Evolutionary conservation across 2,113 vertebrate genomes (phyloP).

Genomic region (Micromys minutus): DNA sequence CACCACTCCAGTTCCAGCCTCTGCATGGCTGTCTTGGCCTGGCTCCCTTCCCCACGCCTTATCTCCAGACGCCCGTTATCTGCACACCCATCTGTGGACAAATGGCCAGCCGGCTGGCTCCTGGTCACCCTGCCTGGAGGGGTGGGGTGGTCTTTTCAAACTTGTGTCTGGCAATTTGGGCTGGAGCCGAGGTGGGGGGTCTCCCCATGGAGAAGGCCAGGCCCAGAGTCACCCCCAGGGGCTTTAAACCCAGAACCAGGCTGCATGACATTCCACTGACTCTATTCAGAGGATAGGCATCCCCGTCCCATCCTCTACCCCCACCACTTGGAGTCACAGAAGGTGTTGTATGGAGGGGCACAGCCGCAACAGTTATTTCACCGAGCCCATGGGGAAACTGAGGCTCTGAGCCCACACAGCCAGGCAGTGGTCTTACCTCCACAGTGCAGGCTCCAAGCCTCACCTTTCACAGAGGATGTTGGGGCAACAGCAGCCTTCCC

Average conservation of each 20-base stretch:
- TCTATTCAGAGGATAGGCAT: neutral
- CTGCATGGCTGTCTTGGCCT: neutral
- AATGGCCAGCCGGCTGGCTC: constrained; percentile 80
- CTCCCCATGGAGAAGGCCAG: constrained; percentile 33
- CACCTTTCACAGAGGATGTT: neutral
- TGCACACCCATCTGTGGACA: constrained; percentile 80
- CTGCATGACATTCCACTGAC: constrained; percentile 15
- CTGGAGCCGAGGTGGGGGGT: constrained; percentile 81
- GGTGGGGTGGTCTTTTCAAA: constrained; percentile 50
- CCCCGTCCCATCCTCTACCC: neutral
- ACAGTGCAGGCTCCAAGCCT: neutral
- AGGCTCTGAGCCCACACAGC: neutral
- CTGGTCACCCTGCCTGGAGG: constrained; percentile 71
- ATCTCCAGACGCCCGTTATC: constrained; percentile 80
- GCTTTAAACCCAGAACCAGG: neutral
- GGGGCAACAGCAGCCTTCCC: neutral
- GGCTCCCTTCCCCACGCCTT: constrained; percentile 66
- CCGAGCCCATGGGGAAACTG: constrained; percentile 9
- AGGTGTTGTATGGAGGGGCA: neutral
- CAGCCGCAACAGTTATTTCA: neutral
- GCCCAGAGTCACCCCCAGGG: constrained; percentile 25
- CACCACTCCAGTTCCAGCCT: neutral
- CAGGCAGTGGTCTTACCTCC: neutral
- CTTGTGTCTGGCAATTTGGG: constrained; percentile 76
- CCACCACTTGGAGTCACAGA: neutral